Evolutionary conservation across 2,797 vertebrate species (phyloP), one percentile per base, ranked within the genome.

Genomic region (Oryzias dopingdopingensis): DNA sequence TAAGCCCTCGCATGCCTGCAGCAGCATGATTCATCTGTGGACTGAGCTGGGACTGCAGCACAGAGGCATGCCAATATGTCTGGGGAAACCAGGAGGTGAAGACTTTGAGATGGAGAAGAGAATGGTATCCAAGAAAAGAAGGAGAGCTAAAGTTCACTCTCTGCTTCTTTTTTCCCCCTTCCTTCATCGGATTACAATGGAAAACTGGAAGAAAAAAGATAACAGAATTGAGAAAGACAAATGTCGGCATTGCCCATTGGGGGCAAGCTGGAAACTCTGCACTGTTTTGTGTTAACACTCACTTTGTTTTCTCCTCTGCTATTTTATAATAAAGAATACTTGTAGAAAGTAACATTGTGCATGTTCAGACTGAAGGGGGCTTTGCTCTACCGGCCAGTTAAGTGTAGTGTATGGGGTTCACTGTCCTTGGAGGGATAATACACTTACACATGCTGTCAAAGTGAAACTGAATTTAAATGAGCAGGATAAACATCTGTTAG

Each of bases 11-110:
- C 88, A 87, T 85, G 86, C 81, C 84, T 74, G 84, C 81, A 86
- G 88, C 85, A 81, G 81, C 83, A 87, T 91, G 89, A 92, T 91
- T 91, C 90, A 92, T 91, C 83, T 65, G 18, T 4, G 48, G 78
- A 73, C 81, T 87, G 86, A 87, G 73, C 56, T 76, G 86, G 88
- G 88, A 88, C 88, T 79, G 76, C 82, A 88, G 74, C 76, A 64
- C 79, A 74, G 75, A 86, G 73, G 82, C 87, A 83, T 89, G 89
- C 90, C 91, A 90, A 84, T 88, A 90, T 87, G 89, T 91, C 91
- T 91, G 87, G 80, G 80, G 88, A 89, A 86, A 92, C 68, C 81
- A 85, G 78, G 87, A 90, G 88, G 88, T 87, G 84, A 91, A 87
- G 82, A 69, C 78, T 88, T 74, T 65, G 77, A 74, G 84, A 90